Base-by-base conservation (phyloP, 2,797 vertebrate genomes). In the Crotalus adamanteus region DNA sequence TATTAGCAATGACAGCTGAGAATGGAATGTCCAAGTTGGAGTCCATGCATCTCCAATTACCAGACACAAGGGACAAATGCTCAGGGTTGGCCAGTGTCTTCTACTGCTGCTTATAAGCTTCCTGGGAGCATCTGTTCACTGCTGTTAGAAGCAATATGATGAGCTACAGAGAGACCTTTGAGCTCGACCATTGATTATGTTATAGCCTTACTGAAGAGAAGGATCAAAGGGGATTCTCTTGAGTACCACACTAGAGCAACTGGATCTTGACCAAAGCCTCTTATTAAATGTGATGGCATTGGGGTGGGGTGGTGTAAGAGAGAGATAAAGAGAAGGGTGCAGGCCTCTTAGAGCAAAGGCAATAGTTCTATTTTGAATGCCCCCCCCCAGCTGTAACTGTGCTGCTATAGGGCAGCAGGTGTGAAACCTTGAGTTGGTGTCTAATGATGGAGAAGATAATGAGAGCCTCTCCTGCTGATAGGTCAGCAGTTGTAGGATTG, bases 361-460 rank as follows among this genome's bases (percentile, higher is more conserved):
- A 94, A 96, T 95, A 95, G 96, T 97, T 96, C 96, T 94, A 95
- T 97, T 63, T 7, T 92, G 31, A 91, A 93, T 92, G 92, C 37
- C 94, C 98, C 97, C 94, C 96, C 95, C 93, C 97, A 94, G 97
- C 93, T 96, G 9, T 96, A 96, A 97, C 97, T 96, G 96, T 93
- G 28, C 88, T 97, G 97, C 96, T 97, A 93, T 96, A 95, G 97
- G 98, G 98, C 97, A 98, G 98, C 99, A 99, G 98, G 98, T 99
- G 98, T 98, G 98, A 98, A 97, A 97, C 94, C 94, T 97, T 93
- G 18, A 22, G 94, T 94, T 98, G 97, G 97, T 98, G 96, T 97
- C 98, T 98, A 97, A 97, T 98, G 97, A 98, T 98, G 98, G 98
- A 97, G 98, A 98, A 98, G 98, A 98, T 98, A 98, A 98, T 97